Evolutionary conservation across 2,888 invertebrate genomes (phyloP), one percentile per base, ranked within the genome.

Genomic region (Mythimna lalbum): DNA sequence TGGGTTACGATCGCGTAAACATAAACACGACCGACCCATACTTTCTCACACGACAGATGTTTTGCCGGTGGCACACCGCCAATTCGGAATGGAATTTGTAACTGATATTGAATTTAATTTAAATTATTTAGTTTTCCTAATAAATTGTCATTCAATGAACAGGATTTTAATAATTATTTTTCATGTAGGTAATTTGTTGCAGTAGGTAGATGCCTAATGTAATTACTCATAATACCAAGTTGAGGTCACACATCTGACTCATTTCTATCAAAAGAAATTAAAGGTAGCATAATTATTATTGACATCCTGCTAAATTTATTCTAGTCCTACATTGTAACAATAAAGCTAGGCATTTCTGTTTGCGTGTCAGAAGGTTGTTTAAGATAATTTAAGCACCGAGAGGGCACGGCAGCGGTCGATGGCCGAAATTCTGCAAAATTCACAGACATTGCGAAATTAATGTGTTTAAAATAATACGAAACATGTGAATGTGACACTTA

Each of bases 1-100:
- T 92, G 87, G 91, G 93, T 92, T 92, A 91, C 88, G 84, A 86
- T 87, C 69, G 82, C 80, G 89, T 92, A 91, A 91, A 93, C 91
- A 88, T 89, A 92, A 92, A 93, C 91, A 90, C 73, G 80, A 86
- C 72, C 81, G 86, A 79, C 82, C 84, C 78, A 85, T 85, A 90
- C 89, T 91, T 91, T 91, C 88, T 89, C 90, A 88, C 86, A 88
- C 86, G 90, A 90, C 91, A 90, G 86, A 86, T 86, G 87, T 80
- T 84, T 81, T 76, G 80, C 75, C 76, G 70, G 80, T 90, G 87
- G 90, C 89, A 88, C 73, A 76, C 81, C 75, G 88, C 89, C 89
- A 90, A 86, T 82, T 78, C 69, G n/a, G 33, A 80, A 64, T 61
- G 63, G 78, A 68, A 71, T 81, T 82, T 74, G 66, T 23, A 69